These are phyloP conservation scores for Aplochiton taeniatus DNA, from an alignment of 2,797 vertebrate species.

Conservation along the genomic window DNA sequence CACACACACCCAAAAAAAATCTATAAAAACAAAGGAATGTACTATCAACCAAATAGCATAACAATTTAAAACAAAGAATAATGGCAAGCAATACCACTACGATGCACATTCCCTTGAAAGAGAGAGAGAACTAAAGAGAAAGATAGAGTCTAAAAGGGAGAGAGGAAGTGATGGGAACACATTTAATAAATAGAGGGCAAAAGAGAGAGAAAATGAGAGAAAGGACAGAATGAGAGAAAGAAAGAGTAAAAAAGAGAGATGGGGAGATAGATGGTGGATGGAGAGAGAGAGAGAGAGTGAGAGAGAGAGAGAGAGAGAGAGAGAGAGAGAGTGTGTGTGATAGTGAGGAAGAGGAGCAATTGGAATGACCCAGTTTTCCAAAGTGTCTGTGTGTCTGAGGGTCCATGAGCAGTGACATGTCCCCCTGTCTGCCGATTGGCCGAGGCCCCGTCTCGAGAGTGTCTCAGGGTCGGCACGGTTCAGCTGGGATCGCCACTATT, in stretches of 20 bases:
- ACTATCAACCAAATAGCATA: too few relatives aligned
- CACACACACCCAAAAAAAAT: too few relatives aligned
- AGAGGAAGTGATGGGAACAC: not conserved
- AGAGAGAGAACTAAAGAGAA: too few relatives aligned
- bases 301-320: conserved; percentile 4
- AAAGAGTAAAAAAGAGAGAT: conserved; percentile 1
- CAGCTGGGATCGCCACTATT: conserved; percentile 57
- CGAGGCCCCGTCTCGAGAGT: conserved; percentile 43
- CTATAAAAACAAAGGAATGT: too few relatives aligned
- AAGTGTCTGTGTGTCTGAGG: conserved; percentile 24
- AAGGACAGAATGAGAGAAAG: conserved; percentile 1
- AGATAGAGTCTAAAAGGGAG: not conserved
- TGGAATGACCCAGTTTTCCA: conserved; percentile 46
- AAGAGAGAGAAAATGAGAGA: not conserved
- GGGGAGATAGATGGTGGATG: not conserved
- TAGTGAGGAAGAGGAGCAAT: not conserved
- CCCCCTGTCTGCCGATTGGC: conserved; percentile 48
- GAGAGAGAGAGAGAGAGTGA: not conserved
- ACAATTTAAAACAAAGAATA: too few relatives aligned
- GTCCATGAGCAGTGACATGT: conserved; percentile 38
- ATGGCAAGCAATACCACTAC: too few relatives aligned
- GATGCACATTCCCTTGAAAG: too few relatives aligned
- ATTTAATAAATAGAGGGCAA: not conserved
- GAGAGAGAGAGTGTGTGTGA: not conserved
- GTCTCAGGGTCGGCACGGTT: conserved; percentile 45